Percentiles rank a stretch among this genome's conserved stretches.
Evolutionary conservation across 30 jellyfish, hydroid and myxozoan genomes (phyloP).

Genomic region (Chrysaora quinquecirrha): DNA sequence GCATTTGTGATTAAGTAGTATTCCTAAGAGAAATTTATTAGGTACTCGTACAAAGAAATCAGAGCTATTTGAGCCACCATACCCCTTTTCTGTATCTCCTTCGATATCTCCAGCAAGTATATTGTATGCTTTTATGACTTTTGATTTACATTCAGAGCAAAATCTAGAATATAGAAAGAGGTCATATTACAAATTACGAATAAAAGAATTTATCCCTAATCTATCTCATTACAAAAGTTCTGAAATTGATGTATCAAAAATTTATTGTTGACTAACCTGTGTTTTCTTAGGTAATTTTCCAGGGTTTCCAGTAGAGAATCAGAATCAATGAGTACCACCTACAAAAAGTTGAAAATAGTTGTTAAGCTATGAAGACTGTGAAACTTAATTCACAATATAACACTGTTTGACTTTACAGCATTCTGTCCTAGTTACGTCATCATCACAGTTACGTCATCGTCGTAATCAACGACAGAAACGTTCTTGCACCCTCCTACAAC

Average conservation of each 20-base stretch:
- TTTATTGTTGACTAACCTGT: too few relatives aligned
- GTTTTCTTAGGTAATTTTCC: constrained; percentile 90
- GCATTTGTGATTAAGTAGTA: too few relatives aligned
- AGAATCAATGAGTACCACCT: constrained; percentile 95
- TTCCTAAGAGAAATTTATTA: too few relatives aligned
- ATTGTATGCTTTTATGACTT: constrained; percentile 89
- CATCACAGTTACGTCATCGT: too few relatives aligned
- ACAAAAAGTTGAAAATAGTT: constrained; percentile 7
- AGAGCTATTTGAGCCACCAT: too few relatives aligned
- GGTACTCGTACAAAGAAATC: too few relatives aligned
- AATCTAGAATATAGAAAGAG: constrained; percentile 45
- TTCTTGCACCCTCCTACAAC: too few relatives aligned
- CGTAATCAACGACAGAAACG: too few relatives aligned
- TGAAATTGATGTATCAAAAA: neutral
- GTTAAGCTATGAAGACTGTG: neutral
- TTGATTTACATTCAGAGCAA: constrained; percentile 97
- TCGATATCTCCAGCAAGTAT: constrained; percentile 92
- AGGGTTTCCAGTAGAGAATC: constrained; percentile 90
- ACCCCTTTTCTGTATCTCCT: constrained; percentile 98
- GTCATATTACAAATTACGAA: neutral
- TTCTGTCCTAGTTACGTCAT: too few relatives aligned
- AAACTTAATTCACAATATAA: neutral
- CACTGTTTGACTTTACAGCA: too few relatives aligned
- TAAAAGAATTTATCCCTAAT: neutral
- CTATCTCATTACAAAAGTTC: neutral